Evolutionary conservation across 2,797 vertebrate species (phyloP).

Genomic region (Peromyscus attwateri): DNA sequence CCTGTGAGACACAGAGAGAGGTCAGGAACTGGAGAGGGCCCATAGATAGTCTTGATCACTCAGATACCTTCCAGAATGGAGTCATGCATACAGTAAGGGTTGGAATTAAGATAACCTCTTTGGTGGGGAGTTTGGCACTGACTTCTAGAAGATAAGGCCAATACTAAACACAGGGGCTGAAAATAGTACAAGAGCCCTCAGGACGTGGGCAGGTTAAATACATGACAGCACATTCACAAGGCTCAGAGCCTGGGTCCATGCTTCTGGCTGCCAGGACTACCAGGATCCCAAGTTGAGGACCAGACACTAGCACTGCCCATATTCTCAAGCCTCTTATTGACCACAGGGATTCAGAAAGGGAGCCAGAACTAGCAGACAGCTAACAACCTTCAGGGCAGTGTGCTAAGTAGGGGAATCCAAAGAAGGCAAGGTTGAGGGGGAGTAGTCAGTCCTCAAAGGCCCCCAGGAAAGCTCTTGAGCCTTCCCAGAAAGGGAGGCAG

Average conservation of each 20-base stretch:
- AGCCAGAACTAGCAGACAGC: not conserved
- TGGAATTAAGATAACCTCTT: not conserved
- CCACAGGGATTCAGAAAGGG: not conserved
- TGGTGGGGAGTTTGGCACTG: not conserved
- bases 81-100: no score
- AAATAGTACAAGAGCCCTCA: rapidly evolving
- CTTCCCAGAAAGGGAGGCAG: not conserved
- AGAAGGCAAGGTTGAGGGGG: not conserved
- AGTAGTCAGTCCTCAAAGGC: not conserved
- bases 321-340: not conserved
- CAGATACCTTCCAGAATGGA: no score
- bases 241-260: no score
- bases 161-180: not conserved
- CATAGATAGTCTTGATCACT: rapidly evolving
- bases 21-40: not conserved
- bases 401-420: no score
- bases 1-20: slow-evolving; percentile 84
- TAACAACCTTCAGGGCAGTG: rapidly evolving
- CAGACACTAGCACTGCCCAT: no score
- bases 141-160: no score
- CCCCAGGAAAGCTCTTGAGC: not conserved
- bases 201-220: rapidly evolving
- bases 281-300: rapidly evolving
- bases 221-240: rapidly evolving
- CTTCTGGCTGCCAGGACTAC: not conserved